These are phyloP conservation scores for Sceliomorpha sp. DNA, from an alignment of 2,888 invertebrate species.

Conservation along the genomic window DNA sequence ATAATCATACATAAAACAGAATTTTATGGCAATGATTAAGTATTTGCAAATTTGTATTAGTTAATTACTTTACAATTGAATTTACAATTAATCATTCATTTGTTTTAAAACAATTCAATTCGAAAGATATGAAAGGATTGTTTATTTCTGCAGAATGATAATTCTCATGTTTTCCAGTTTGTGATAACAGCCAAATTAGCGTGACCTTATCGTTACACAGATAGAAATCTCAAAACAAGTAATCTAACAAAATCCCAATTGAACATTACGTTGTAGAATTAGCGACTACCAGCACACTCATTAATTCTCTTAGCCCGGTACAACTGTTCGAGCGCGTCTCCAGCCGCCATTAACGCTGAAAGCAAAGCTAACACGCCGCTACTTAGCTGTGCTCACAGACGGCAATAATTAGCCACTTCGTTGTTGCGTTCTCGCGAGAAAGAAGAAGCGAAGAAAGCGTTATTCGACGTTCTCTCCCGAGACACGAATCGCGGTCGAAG, in stretches of 20 bases:
- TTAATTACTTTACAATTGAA: too few relatives aligned
- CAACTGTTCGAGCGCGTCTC: constrained; percentile 25
- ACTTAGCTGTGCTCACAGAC: constrained; percentile 30
- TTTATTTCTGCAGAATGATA: too few relatives aligned
- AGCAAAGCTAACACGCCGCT: constrained; percentile 48
- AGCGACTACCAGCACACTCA: constrained; percentile 14
- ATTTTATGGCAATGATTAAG: too few relatives aligned
- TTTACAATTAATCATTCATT: too few relatives aligned
- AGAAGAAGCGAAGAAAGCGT: constrained; percentile 25
- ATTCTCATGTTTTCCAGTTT: too few relatives aligned
- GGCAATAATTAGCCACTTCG: constrained; percentile 40
- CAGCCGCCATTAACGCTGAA: constrained; percentile 43
- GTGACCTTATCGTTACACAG: too few relatives aligned
- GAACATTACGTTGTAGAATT: not conserved
- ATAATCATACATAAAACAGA: too few relatives aligned
- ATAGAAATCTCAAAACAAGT: too few relatives aligned
- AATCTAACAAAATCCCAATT: not conserved
- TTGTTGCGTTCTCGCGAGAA: constrained; percentile 40
- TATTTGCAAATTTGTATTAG: too few relatives aligned
- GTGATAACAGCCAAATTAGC: too few relatives aligned
- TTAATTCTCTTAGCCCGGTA: constrained; percentile 22
- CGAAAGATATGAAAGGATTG: too few relatives aligned
- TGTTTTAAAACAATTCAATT: too few relatives aligned
- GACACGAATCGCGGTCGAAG: constrained; percentile 14
- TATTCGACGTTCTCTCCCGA: constrained; percentile 43